Conservation (phyloP, 2,113 vertebrate genomes). For the Spheniscus mendiculus region DNA sequence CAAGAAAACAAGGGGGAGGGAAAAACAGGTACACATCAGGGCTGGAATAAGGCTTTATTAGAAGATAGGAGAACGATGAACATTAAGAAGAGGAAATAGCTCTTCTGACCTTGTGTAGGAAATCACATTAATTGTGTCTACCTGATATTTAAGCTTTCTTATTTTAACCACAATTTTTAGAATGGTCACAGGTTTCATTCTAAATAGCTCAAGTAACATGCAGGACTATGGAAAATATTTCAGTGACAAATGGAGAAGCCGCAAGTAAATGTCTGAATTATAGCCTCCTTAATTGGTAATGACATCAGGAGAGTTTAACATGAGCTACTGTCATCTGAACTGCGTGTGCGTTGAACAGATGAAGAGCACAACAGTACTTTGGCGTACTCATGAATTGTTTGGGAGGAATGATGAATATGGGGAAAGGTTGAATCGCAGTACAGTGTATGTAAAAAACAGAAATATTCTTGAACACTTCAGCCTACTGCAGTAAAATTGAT, state of each 20-base stretch:
- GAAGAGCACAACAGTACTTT: neutral
- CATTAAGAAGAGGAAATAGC: neutral
- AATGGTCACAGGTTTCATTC: neutral
- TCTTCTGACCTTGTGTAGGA: neutral
- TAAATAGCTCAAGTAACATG: neutral
- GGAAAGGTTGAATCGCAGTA: neutral
- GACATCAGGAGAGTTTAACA: neutral
- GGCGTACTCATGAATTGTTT: neutral
- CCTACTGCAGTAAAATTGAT: neutral
- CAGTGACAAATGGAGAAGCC: neutral
- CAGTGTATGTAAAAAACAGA: neutral
- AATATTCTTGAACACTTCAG: neutral
- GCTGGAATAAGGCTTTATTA: neutral
- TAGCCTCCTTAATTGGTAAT: neutral
- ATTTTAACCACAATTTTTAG: neutral
- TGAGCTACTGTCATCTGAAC: neutral
- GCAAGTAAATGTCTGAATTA: neutral
- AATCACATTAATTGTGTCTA: neutral
- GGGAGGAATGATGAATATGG: neutral
- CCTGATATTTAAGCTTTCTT: neutral
- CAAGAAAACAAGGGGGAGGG: neutral
- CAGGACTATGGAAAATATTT: neutral
- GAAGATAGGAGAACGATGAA: rapidly evolving
- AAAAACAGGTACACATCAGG: neutral
- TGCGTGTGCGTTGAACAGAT: neutral